Evolutionary conservation across 23 tunicate species (phyloP), one percentile per base, ranked within the genome.

Genomic region (Diplosoma virens): DNA sequence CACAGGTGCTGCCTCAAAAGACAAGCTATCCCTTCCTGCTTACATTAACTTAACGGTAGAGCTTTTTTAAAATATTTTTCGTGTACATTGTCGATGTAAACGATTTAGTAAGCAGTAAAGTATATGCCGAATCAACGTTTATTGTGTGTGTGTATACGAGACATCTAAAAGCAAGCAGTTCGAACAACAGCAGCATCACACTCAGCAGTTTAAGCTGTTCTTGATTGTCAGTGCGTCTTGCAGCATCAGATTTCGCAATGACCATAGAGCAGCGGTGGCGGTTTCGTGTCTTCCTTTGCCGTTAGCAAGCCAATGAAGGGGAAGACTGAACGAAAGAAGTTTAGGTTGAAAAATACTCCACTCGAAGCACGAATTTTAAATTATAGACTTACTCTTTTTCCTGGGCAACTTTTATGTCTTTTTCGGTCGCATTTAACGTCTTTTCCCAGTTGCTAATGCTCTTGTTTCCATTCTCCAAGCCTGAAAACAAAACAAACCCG

Each of bases 201-300:
- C 17, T 58, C 28, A 68, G 35, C 78, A 72, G 23, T 48, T 72
- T 61, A 32, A 72, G 61, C 17, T 72, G 35, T 72, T 83, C 47
- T 82, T 89, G 41, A 89, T 89, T n/a, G 96, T 67, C 32, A 92
- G 82, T 14, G 97, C 97, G 47, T 92, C 97, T 35, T 92, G 85
- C 70, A 92, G 67, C 97, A 92, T 92, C 23, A 74, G 59, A 69
- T 92, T 77, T 0, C 97, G 84, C 45, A 92, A 41, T 7, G 92
- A 55, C 97, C 97, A 92, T 22, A 92, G 68, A 6, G 97, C 97
- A 20, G 92, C 48, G 25, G 88, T 92, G 70, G 79, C 63, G 5
- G 83, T 66, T 68, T 71, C 85, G 52, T 85, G 87, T 32, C 73
- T 55, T 5, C 91, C 97, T 47, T 81, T 59, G 7, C 92, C 97